These are phyloP conservation scores for Eucidaris tribuloides DNA, from an alignment of 35 echinoderm and acorn worm species.

Conservation along the genomic window DNA sequence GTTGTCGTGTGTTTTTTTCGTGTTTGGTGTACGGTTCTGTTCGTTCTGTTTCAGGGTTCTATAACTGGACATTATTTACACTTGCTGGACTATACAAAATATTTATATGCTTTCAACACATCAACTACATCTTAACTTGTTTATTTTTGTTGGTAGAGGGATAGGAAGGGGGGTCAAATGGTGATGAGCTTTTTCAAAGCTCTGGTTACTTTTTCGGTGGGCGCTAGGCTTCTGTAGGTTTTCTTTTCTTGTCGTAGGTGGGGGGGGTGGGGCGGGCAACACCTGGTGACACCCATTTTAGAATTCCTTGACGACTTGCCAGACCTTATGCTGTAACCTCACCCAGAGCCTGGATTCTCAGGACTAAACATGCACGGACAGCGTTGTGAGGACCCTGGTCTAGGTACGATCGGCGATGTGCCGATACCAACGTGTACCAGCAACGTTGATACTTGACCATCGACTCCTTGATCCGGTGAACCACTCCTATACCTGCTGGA, in stretches of 20 bases:
- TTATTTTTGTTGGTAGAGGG: no score
- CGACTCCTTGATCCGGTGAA: not conserved
- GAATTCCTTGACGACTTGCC: not conserved
- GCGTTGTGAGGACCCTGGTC: slow-evolving; percentile 26
- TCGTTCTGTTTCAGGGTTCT: no score
- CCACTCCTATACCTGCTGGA: slow-evolving; percentile 51
- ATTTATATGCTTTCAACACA: no score
- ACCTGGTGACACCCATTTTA: not conserved
- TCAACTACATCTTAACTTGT: no score
- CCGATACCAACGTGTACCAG: slow-evolving; percentile 45
- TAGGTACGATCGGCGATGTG: slow-evolving; percentile 59
- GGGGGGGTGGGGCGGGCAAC: not conserved
- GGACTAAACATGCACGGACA: slow-evolving; percentile 31
- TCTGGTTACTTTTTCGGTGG: not conserved
- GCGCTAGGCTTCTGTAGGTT: not conserved
- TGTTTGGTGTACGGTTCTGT: no score
- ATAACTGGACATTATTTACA: no score
- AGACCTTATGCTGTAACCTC: not conserved
- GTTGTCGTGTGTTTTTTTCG: no score
- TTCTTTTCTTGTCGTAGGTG: no score
- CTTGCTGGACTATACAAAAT: no score
- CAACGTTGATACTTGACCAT: slow-evolving; percentile 30
- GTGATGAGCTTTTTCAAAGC: not conserved
- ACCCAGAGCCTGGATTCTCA: not conserved
- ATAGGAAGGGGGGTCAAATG: no score